Conservation (phyloP, 2,888 invertebrate genomes). For the Drosophila neonasuta region DNA sequence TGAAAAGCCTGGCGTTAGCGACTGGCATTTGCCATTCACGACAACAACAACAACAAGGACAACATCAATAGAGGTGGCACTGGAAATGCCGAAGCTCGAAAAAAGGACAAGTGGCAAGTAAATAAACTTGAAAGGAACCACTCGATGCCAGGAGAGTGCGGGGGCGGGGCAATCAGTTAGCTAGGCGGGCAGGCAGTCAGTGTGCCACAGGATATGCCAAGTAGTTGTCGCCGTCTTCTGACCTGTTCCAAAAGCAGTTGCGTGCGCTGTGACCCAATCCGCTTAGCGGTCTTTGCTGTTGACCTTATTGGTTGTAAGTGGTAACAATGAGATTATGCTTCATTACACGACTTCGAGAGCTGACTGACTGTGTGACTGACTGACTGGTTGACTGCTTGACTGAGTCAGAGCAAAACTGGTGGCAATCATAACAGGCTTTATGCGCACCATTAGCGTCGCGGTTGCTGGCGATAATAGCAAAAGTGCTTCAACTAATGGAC, state of each 20-base stretch:
- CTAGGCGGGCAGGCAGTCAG: slow-evolving; percentile 38
- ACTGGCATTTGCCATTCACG: slow-evolving; percentile 39
- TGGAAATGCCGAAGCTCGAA: slow-evolving; percentile 42
- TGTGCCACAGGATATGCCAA: slow-evolving; percentile 71
- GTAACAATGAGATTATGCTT: slow-evolving; percentile 76
- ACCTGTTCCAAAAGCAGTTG: slow-evolving; percentile 30
- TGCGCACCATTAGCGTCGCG: slow-evolving; percentile 73
- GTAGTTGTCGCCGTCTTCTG: slow-evolving; percentile 66
- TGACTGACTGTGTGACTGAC: slow-evolving; percentile 6
- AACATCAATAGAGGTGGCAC: slow-evolving; percentile 43
- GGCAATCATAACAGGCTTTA: slow-evolving; percentile 75
- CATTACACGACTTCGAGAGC: slow-evolving; percentile 61
- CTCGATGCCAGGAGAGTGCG: slow-evolving; percentile 40
- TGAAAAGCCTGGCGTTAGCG: slow-evolving; percentile 65
- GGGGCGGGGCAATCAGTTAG: not conserved
- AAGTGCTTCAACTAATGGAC: slow-evolving; percentile 74
- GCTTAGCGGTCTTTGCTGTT: slow-evolving; percentile 58
- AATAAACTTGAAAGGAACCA: slow-evolving; percentile 72
- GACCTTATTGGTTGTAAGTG: slow-evolving; percentile 76
- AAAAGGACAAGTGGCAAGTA: slow-evolving; percentile 74
- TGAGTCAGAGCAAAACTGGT: slow-evolving; percentile 32
- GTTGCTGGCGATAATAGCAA: slow-evolving; percentile 64
- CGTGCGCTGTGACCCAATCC: slow-evolving; percentile 68
- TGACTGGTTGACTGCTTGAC: slow-evolving; percentile 12
- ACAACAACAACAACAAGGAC: slow-evolving; percentile 15